Evolutionary conservation across 2,797 vertebrate species (phyloP).

Genomic region (Coregonus sp.): DNA sequence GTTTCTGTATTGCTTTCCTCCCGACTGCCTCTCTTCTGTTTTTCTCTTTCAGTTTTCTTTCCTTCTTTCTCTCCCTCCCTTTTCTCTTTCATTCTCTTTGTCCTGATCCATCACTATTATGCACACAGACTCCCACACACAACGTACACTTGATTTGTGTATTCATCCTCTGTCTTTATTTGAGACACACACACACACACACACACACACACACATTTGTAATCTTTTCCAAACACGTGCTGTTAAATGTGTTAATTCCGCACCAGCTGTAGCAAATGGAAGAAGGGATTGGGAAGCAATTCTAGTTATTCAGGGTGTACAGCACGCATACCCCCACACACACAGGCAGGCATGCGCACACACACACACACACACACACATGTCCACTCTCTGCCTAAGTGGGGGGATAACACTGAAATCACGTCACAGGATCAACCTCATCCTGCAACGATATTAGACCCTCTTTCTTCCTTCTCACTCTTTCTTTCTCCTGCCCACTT

Average conservation of each 20-base stretch:
- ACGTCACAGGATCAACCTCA: too few species aligned
- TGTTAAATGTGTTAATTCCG: slow-evolving; percentile 79
- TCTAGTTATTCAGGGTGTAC: slow-evolving; percentile 52
- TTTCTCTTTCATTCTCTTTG: slow-evolving; percentile 47
- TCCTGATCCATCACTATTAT: slow-evolving; percentile 69
- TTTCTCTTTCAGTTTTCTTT: background rate
- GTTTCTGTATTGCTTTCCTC: background rate
- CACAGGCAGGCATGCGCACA: background rate
- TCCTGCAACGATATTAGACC: background rate
- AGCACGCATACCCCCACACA: background rate
- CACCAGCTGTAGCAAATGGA: slow-evolving; percentile 77
- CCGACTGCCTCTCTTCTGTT: background rate
- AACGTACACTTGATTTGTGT: slow-evolving; percentile 14
- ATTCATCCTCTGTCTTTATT: background rate
- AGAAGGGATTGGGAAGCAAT: slow-evolving; percentile 55
- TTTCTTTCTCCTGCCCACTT: too few species aligned
- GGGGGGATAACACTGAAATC: too few species aligned
- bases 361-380: background rate
- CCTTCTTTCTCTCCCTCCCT: background rate
- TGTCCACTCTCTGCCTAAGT: background rate
- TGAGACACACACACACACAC: background rate
- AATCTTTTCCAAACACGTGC: slow-evolving; percentile 76
- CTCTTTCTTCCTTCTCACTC: background rate
- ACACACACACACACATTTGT: slow-evolving; percentile 42
- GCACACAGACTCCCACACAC: slow-evolving; percentile 66